Base-by-base conservation (phyloP, 2,888 invertebrate species). In the Gordius sp. region DNA sequence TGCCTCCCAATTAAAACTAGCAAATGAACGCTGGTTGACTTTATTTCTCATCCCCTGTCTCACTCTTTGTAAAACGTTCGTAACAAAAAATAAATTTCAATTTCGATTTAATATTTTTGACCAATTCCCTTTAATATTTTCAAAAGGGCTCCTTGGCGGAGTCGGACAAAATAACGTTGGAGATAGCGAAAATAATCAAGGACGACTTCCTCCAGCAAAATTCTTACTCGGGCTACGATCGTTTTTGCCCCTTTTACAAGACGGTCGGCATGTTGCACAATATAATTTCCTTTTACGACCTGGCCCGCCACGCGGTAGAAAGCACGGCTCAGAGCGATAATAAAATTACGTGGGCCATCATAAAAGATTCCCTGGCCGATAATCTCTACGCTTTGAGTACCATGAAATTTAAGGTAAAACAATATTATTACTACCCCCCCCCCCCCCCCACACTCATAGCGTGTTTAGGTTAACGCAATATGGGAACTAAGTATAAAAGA, bases 121-220 rank as follows among this genome's bases (percentile, higher is more conserved):
- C n/a, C n/a, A n/a, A n/a, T n/a, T n/a, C n/a, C n/a, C n/a, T n/a
- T n/a, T n/a, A n/a, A n/a, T n/a, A 47, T 47, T 47, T 18, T 47
- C 4, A n/a, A 8, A 60, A 70, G 69, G 89, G 87, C 27, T 91
- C 91, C 0, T 76, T 99, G 61, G 93, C 97, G 2, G 97, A 99
- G 74, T 81, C 85, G 27, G 97, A 97, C 73, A 99, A 99, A 74
- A 91, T 99, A 71, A 97, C 93, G 0, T 76, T 99, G 60, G 97
- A 99, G 74, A 86, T 99, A 53, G 91, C 93, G 64, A 89, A 87
- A 72, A 74, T 99, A 64, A 76, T 99, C 61, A 93, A 97, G 70
- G 97, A 99, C 69, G 97, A 99, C 75, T 99, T 93, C 77, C 73
- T 99, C 67, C 97, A 99, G 72, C 97, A 99, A 73, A 99, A 99